Base-by-base conservation (phyloP, 2,888 invertebrate species). In the Hirtodrosophila alboralis region DNA sequence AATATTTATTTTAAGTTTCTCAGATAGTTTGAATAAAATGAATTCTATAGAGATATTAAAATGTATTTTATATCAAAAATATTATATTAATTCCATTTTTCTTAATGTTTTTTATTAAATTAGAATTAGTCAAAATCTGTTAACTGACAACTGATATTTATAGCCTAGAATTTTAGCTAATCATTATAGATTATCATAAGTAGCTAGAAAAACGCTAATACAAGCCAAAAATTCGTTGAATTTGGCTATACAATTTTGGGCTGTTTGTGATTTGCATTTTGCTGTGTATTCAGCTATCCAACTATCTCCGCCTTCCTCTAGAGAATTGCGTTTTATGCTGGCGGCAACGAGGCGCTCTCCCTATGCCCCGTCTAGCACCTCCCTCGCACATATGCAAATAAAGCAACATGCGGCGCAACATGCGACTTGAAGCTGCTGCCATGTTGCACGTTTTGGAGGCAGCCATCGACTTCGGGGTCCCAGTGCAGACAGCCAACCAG, bases 381-480 rank as follows among this genome's bases (percentile, higher is more conserved):
- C 57, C 61, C 49, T 26, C 45, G 40, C 61, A 56, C 68, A 62
- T 85, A 83, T 83, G 86, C 80, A 83, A 83, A 83, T 83, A 68
- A 66, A 75, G 62, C 80, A 83, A 56, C 80, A 79, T 73, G 85
- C 77, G 65, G 76, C 63, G 72, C 73, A 68, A 63, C 71, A 61
- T 65, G 62, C 71, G 45, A 64, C 52, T 54, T 49, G 59, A 26
- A 41, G 40, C 28, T 56, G 61, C 52, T 59, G 64, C 57, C 26
- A 37, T 30, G 43, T 51, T 78, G 75, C 66, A 63, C 58, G 61
- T 62, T 70, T 30, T 33, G 49, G 49, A 28, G 63, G 64, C 66
- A 47, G 43, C 45, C 61, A 48, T 26, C 26, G 63, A 38, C 37
- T 49, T n/a, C n/a, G 28, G 45, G 54, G 26, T 48, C 30, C 62